Conservation (phyloP, 1,140 invertebrate genomes). For the Trichoplusia ni region DNA sequence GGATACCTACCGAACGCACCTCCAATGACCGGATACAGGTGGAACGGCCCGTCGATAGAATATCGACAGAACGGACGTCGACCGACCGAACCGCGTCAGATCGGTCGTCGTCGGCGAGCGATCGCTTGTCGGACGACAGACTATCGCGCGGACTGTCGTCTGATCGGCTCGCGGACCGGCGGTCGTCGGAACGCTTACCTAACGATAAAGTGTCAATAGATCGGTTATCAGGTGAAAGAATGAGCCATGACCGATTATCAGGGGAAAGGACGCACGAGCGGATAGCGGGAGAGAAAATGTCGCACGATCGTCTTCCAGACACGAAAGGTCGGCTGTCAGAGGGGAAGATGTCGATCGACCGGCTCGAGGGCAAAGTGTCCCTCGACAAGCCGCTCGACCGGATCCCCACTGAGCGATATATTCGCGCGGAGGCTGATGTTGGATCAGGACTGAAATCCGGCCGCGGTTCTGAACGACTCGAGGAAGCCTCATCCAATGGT, state of each 20-base stretch:
- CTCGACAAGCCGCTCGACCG: constrained; percentile 44
- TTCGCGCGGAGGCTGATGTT: constrained; percentile 70
- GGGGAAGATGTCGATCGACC: neutral
- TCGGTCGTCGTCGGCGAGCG: constrained; percentile 9
- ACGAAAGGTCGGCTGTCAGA: constrained; percentile 31
- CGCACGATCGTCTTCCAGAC: constrained; percentile 35
- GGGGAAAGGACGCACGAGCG: constrained; percentile 46
- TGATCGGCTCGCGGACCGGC: constrained; percentile 39
- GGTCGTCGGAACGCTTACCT: constrained; percentile 33
- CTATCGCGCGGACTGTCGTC: constrained; percentile 25
- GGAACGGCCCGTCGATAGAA: constrained; percentile 47
- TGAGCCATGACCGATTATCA: constrained; percentile 48
- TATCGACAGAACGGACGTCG: constrained; percentile 48
- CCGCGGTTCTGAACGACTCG: constrained; percentile 51
- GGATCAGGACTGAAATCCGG: constrained; percentile 61
- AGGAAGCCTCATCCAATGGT: constrained; percentile 61
- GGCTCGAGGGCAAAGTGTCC: constrained; percentile 39
- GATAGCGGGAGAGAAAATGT: constrained; percentile 30
- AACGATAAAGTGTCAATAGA: constrained; percentile 37
- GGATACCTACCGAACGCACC: constrained; percentile 43
- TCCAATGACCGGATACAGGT: constrained; percentile 57
- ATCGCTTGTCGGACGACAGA: constrained; percentile 32
- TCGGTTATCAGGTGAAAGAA: constrained; percentile 41
- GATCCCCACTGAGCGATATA: constrained; percentile 52
- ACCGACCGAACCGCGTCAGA: constrained; percentile 44